A percentile compares a stretch with the other conserved stretches of the same genome.
These are phyloP conservation scores for Limnephilus lunatus DNA, from an alignment of 2,888 invertebrate genomes.

Conservation along the genomic window DNA sequence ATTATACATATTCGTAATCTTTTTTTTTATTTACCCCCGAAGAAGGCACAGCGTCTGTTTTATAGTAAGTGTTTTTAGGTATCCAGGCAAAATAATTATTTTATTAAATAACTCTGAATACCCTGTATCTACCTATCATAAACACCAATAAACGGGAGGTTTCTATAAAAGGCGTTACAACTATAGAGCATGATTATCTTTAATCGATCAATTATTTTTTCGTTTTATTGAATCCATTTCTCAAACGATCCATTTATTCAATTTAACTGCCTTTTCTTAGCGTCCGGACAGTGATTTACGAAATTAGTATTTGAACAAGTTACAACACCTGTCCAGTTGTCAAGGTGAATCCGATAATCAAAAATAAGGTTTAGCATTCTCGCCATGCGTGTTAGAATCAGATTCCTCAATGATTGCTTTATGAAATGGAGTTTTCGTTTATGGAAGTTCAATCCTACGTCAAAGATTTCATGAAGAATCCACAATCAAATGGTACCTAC, in stretches of 20 bases:
- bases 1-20: too few species aligned
- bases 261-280: not conserved
- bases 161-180: conserved; percentile 23
- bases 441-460: not conserved
- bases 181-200: conserved; percentile 26
- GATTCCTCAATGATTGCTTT: not conserved
- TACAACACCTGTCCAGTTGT: not conserved
- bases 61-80: too few species aligned
- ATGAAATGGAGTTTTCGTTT: not conserved
- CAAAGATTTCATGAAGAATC: not conserved
- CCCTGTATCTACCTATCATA: not conserved
- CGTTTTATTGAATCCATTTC: conserved; percentile 36
- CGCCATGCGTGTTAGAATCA: not conserved
- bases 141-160: not conserved
- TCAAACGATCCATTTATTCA: not conserved
- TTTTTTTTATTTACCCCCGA: too few species aligned
- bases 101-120: not conserved
- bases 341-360: not conserved
- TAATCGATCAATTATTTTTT: conserved; percentile 36
- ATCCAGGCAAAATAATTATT: too few species aligned
- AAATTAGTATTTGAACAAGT: conserved; percentile 2
- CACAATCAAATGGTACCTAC: not conserved
- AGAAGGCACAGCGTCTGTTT: too few species aligned
- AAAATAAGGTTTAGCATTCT: not conserved
- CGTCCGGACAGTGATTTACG: not conserved